Base-by-base conservation (phyloP, 2,797 vertebrate genomes). In the Lutjanus argentimaculatus region DNA sequence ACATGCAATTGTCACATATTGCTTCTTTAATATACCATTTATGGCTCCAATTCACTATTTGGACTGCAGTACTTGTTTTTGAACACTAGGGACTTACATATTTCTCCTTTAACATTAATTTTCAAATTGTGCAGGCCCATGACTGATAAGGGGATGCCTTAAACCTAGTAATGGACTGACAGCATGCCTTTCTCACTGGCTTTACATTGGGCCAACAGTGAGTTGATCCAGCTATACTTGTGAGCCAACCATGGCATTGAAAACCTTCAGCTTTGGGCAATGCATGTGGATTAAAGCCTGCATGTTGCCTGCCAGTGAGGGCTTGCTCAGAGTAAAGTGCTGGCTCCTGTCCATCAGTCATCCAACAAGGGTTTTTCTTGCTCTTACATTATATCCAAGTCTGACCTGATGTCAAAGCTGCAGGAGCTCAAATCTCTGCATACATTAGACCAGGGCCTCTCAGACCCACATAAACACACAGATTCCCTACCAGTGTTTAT, bases 321-420 rank as follows among this genome's bases (percentile, higher is more conserved):
- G 30, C 53, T 67, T 42, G 58, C 70, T 68, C 53, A 43, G 76
- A 88, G 85, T 82, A 58, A 85, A 87, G 78, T 65, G 83, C 85
- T 94, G 92, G 91, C 88, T 76, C 15, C 21, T 46, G 21, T 88
- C 91, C 93, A 91, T 86, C 86, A 79, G 73, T 86, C 89, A 84
- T 85, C 78, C 22, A 4, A 91, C 89, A 85, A 81, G 79, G 76
- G 49, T 86, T 91, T 89, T 63, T 82, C 80, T 68, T 58, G 82
- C 79, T 85, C 83, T 88, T 88, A 87, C 85, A 92, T 91, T 87
- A 82, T 67, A 88, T 80, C 62, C 40, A 88, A 75, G 57, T 64
- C 78, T 85, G 90, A 91, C 85, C 85, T 77, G 68, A 72, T 86
- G 86, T 86, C 85, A 88, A 45, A 82, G 67, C 80, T 75, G 75